phyloP scores from a whole-genome alignment of 2,797 vertebrate species.

The Alca torda region DNA sequence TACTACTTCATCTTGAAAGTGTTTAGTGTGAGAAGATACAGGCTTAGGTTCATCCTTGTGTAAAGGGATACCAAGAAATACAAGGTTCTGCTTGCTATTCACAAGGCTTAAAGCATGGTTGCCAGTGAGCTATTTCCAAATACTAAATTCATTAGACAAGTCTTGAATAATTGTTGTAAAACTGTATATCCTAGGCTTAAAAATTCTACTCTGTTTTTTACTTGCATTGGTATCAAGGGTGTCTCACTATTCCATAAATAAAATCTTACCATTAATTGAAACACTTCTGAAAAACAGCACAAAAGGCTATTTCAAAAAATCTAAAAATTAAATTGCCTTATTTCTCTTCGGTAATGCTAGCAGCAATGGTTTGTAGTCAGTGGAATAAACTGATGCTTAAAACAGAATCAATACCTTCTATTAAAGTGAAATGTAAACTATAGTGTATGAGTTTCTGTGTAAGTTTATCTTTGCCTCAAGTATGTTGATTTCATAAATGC shows the following conservation, averaged over 20 bases:
- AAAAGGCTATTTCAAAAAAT: neutral
- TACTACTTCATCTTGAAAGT: neutral
- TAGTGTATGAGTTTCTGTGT: neutral
- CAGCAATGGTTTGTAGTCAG: neutral
- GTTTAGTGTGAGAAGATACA: neutral
- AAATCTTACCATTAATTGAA: neutral
- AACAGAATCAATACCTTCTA: neutral
- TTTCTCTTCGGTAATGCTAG: neutral
- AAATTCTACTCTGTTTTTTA: neutral
- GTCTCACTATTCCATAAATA: neutral
- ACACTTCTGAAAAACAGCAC: neutral
- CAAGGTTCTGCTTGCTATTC: neutral
- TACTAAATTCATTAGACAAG: neutral
- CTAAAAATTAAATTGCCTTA: neutral
- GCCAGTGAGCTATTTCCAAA: neutral
- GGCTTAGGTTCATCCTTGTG: neutral
- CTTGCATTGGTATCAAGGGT: neutral
- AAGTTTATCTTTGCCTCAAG: neutral
- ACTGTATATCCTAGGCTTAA: neutral
- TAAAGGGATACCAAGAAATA: neutral
- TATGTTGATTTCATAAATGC: neutral
- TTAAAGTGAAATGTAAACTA: neutral
- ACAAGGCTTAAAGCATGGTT: neutral
- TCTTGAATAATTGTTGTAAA: neutral
- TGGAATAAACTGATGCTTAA: neutral